Evolutionary conservation across 2,113 vertebrate species (phyloP).

Genomic region (Trematocara marginatum): DNA sequence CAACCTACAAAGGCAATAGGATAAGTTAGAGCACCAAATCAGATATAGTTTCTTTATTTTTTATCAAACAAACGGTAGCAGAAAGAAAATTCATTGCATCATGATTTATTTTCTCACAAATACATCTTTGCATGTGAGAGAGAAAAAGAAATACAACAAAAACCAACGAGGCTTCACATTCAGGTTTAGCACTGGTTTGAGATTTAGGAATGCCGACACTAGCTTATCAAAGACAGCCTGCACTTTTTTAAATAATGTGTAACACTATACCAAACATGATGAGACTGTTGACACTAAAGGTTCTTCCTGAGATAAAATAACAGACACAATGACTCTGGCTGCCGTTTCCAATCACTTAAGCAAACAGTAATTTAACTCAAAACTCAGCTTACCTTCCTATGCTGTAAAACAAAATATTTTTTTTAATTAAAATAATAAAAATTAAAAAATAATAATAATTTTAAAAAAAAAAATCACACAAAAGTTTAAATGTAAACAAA

Average conservation of each 20-base stretch:
- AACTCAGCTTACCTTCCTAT: neutral
- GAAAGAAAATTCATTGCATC: neutral
- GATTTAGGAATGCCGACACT: neutral
- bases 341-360: neutral
- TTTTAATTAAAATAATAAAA: neutral
- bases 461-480: neutral
- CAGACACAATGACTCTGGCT: neutral
- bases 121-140: neutral
- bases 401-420: neutral
- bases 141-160: neutral
- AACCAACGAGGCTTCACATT: neutral
- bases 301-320: conserved; percentile 49
- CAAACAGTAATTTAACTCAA: neutral
- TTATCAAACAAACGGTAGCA: neutral
- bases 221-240: neutral
- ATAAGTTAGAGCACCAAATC: neutral
- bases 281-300: neutral
- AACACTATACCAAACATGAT: neutral
- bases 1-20: neutral
- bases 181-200: neutral
- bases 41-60: neutral
- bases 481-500: conserved; percentile 34
- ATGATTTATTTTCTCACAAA: conserved; percentile 12
- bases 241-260: neutral
- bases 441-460: too few species aligned